Base-by-base conservation (phyloP, 2,113 vertebrate species). In the Anarhynchus alexandrinus region DNA sequence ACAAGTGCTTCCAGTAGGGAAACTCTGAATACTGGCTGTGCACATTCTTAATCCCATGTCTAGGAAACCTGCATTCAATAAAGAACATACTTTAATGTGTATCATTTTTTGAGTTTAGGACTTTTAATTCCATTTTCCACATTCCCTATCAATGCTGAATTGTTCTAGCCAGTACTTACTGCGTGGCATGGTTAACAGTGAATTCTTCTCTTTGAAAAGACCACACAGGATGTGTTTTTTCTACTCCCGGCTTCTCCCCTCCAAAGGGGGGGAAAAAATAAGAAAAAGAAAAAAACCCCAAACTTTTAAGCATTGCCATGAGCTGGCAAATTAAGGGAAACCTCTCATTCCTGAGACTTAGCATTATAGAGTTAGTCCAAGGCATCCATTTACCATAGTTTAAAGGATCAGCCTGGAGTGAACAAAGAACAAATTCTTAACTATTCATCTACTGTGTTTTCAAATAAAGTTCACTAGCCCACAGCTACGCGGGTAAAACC, bases 171-270 rank as follows among this genome's bases (percentile, higher is more conserved):
- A 91, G 32, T 10, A 42, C 78, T 88, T 18, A 72, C 0, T 45
- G n/a, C 52, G 64, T 36, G 38, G 71, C 76, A 74, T 0, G 6
- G 40, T 72, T 54, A 87, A 65, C 65, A 87, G 81, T 4, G 65
- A 89, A 89, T 77, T 91, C 36, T 86, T 86, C 82, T 73, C 42
- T 45, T 55, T 59, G 27, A 38, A 32, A 76, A 79, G 91, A 94
- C 94, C 83, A 96, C 97, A 96, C 84, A 95, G 89, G 82, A 85
- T 3, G 34, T n/a, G 26, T 30, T 72, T 86, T 78, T 87, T 71
- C 77, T 93, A 18, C 26, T 91, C 43, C 18, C 61, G 71, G 52
- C 10, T 78, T 86, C 51, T 74, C 64, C 72, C 36, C 27, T 74
- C 47, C 55, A 83, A 66, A 64, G 47, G 5, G 7, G 18, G 13